phyloP scores from a whole-genome alignment of 2,113 vertebrate genomes.

The Cacatua alba region DNA sequence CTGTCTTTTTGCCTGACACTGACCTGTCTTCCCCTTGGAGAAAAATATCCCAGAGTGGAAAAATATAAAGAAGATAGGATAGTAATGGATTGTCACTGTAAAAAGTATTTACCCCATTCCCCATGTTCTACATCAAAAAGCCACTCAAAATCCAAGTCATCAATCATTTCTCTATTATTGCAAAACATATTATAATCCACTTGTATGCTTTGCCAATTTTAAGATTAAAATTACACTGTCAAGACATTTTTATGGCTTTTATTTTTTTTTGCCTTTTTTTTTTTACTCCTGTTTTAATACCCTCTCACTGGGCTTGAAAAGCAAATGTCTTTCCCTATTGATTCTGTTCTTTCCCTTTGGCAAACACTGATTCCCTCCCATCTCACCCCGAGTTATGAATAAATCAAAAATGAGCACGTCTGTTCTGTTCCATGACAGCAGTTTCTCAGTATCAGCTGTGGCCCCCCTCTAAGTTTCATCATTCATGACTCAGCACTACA shows the following conservation, averaged over 20 bases:
- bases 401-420: background rate
- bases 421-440: background rate
- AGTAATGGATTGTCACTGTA: background rate
- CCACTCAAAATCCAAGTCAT: slow-evolving; percentile 39
- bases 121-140: background rate
- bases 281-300: background rate
- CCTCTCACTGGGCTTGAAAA: background rate
- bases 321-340: slow-evolving; percentile 3
- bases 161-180: slow-evolving; percentile 32
- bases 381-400: background rate
- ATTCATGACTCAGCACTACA: background rate
- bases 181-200: slow-evolving; percentile 43
- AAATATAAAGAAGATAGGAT: background rate
- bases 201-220: slow-evolving; percentile 30
- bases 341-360: slow-evolving; percentile 38
- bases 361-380: background rate
- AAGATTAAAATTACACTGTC: slow-evolving; percentile 35
- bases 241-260: slow-evolving; percentile 51
- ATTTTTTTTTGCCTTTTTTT: background rate
- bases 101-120: slow-evolving; percentile 9
- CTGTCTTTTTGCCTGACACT: background rate
- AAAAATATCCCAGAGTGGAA: background rate
- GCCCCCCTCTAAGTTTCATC: background rate
- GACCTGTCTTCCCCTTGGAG: background rate
- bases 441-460: background rate